Evolutionary conservation across 2,797 vertebrate species (phyloP).

Genomic region (Lophotriccus pileatus): DNA sequence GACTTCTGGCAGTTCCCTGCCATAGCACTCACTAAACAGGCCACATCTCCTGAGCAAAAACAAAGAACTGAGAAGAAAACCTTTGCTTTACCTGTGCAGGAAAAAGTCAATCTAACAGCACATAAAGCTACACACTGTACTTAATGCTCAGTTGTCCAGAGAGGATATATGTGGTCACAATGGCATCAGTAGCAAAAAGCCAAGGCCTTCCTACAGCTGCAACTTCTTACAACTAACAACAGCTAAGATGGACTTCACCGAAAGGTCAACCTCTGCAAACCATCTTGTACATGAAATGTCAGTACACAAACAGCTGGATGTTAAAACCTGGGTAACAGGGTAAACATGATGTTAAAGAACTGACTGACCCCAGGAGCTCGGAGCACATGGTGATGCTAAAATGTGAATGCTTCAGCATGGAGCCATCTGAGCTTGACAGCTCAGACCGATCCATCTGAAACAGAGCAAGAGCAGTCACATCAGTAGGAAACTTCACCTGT

Average conservation of each 20-base stretch:
- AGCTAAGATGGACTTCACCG: background rate
- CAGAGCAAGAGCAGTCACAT: background rate
- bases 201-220: background rate
- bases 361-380: background rate
- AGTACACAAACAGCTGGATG: background rate
- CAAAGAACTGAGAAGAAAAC: background rate
- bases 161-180: background rate
- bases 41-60: background rate
- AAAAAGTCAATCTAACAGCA: background rate
- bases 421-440: background rate
- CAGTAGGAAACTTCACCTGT: background rate
- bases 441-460: background rate
- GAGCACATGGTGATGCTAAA: background rate
- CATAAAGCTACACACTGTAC: background rate
- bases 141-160: background rate
- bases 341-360: background rate
- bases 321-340: background rate
- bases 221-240: background rate
- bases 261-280: background rate
- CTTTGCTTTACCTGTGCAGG: background rate
- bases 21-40: background rate
- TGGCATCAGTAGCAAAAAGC: background rate
- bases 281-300: background rate
- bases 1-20: background rate
- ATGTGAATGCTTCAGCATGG: accelerated